Base-by-base conservation (phyloP, 2,888 invertebrate genomes). In the Perizoma affinitatum region DNA sequence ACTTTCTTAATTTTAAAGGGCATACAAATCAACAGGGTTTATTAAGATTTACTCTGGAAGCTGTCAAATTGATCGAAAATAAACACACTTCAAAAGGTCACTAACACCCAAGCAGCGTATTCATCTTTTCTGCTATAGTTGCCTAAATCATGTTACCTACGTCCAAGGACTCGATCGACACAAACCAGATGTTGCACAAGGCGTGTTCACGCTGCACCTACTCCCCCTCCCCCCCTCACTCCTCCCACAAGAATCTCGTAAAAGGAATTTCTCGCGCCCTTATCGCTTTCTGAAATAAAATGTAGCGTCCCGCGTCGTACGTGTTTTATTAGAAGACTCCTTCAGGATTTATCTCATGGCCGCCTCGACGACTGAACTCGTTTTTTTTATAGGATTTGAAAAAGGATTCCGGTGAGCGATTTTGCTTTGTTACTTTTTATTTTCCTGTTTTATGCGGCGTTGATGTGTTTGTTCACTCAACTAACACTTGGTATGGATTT, bases 251-350 rank as follows among this genome's bases (percentile, higher is more conserved):
- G 86, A 84, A 86, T 86, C 87, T 86, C 88, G 90, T 90, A 88
- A 90, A 91, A 88, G 86, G 87, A 90, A 89, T 90, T 88, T 89
- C 89, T 87, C 84, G 85, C 84, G 85, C 87, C 86, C 90, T 90
- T 91, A 92, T 91, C 90, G 89, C 90, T 87, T 89, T 87, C 86
- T 83, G 88, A 90, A 92, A 92, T 92, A 91, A 91, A 90, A 91
- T 89, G 90, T 89, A 88, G 86, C 88, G 85, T 82, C 76, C 77
- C 81, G 81, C 86, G 76, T 83, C 86, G 88, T 87, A 88, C 90
- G 90, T 90, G 90, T 90, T 91, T 90, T 90, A 91, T 91, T 91
- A 90, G 87, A 79, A 78, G 84, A 86, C 87, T 86, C 84, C 84
- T 86, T 78, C 82, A 86, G 88, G 87, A 90, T 89, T 90, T 90